Percentiles rank a stretch among this genome's conserved stretches.
Evolutionary conservation across 2,113 vertebrate species (phyloP).

Genomic region (Nicator chloris): DNA sequence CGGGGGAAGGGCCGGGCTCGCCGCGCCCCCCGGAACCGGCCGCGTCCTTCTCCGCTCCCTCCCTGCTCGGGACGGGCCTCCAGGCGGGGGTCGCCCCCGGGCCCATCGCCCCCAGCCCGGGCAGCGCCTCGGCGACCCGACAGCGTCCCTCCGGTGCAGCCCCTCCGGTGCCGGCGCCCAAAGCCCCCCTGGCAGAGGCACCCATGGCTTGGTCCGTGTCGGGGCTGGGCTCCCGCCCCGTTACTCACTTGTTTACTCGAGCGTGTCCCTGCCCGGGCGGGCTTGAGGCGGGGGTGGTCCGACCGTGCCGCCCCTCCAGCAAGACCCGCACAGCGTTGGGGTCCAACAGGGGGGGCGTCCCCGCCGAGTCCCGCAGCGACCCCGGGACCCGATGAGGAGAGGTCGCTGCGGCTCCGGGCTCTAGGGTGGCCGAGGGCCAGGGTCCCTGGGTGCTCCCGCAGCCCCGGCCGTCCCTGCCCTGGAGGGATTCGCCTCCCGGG

Average conservation of each 20-base stretch:
- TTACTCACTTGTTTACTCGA: slow-evolving; percentile 30
- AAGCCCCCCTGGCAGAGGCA: not conserved
- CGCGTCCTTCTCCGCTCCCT: not conserved
- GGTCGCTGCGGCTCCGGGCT: not conserved
- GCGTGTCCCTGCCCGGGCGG: not conserved
- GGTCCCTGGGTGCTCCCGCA: not conserved
- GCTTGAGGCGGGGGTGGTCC: not conserved
- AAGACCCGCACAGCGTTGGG: not conserved
- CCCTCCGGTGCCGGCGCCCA: not conserved
- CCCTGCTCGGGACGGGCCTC: not conserved
- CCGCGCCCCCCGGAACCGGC: not conserved
- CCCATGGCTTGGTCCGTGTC: not conserved
- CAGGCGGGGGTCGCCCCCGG: not conserved
- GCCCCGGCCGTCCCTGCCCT: fast-evolving
- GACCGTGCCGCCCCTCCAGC: not conserved
- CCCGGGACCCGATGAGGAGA: not conserved
- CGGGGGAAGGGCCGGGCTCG: not conserved
- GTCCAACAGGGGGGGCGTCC: too few relatives aligned
- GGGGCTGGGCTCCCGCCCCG: not conserved
- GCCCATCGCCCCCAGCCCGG: not conserved
- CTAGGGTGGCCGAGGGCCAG: not conserved
- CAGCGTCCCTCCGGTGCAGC: not conserved
- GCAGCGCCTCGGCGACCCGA: not conserved
- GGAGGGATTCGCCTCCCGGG: not conserved
- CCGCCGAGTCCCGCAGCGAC: not conserved